phyloP scores from a whole-genome alignment of 2,113 vertebrate genomes.

The Podarcis cretensis region DNA sequence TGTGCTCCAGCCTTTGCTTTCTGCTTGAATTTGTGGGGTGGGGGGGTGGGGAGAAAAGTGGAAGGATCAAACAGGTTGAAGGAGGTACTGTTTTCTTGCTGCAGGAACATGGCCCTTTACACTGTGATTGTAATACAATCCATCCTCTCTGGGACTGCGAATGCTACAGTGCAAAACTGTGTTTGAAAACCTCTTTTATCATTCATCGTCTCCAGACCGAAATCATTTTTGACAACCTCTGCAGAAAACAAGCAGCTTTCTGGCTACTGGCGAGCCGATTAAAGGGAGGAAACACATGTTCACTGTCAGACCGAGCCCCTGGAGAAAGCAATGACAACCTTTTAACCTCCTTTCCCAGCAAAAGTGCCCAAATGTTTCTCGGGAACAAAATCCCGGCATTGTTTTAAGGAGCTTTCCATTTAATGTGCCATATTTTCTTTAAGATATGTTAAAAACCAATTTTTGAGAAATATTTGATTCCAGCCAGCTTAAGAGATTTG shows the following conservation, averaged over 20 bases:
- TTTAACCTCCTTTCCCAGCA: constrained; percentile 85
- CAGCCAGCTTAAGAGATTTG: constrained; percentile 10
- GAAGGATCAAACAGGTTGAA: constrained; percentile 79
- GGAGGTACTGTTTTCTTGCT: constrained; percentile 73
- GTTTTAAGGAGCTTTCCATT: constrained; percentile 82
- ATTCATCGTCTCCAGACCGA: constrained; percentile 86
- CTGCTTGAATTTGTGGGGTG: constrained; percentile 34
- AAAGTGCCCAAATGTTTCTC: constrained; percentile 84
- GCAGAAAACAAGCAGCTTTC: constrained; percentile 86
- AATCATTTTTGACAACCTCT: constrained; percentile 89
- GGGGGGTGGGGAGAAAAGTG: constrained; percentile 55
- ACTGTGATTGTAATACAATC: constrained; percentile 82
- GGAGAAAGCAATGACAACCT: constrained; percentile 89
- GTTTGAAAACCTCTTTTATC: constrained; percentile 89
- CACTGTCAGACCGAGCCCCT: constrained; percentile 86
- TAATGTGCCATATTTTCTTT: constrained; percentile 70
- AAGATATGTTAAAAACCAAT: constrained; percentile 61
- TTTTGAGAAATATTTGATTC: constrained; percentile 52
- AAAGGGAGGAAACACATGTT: constrained; percentile 96
- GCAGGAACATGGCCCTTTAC: constrained; percentile 77
- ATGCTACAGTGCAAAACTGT: constrained; percentile 83
- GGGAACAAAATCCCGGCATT: constrained; percentile 80
- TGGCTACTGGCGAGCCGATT: constrained; percentile 89
- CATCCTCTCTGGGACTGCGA: constrained; percentile 79
- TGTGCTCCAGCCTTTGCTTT: constrained; percentile 49